phyloP scores from a whole-genome alignment of 92 coral and sea anemone species.

The Actinostola sp. region DNA sequence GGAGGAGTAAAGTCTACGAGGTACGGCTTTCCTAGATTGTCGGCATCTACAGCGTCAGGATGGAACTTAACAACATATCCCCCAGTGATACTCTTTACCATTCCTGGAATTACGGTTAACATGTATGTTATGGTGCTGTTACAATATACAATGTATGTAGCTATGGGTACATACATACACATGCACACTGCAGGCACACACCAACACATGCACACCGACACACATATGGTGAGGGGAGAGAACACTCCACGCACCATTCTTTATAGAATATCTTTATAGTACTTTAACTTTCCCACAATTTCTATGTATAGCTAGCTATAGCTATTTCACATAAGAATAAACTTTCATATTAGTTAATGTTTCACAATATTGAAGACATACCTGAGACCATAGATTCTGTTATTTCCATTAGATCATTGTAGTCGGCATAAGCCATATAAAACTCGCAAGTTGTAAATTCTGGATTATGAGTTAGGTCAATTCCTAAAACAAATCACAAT shows the following conservation, averaged over 20 bases:
- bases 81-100: constrained; percentile 91
- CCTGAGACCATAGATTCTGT: constrained; percentile 94
- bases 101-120: constrained; percentile 26
- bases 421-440: constrained; percentile 99
- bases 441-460: constrained; percentile 99
- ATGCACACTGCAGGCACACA: too few species aligned
- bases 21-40: constrained; percentile 85
- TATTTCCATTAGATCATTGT: constrained; percentile 87
- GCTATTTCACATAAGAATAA: too few species aligned
- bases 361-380: too few species aligned
- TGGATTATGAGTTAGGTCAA: constrained; percentile 97
- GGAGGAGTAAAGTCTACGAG: constrained; percentile 93
- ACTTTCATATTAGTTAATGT: too few species aligned
- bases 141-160: background rate
- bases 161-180: too few species aligned
- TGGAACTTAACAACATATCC: constrained; percentile 84
- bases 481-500: too few species aligned
- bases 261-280: too few species aligned
- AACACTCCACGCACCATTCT: too few species aligned
- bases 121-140: background rate
- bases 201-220: too few species aligned
- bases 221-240: too few species aligned
- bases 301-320: too few species aligned
- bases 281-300: too few species aligned
- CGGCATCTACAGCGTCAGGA: constrained; percentile 89